Conservation (phyloP, 2,113 vertebrate species). For the Cervus canadensis region DNA sequence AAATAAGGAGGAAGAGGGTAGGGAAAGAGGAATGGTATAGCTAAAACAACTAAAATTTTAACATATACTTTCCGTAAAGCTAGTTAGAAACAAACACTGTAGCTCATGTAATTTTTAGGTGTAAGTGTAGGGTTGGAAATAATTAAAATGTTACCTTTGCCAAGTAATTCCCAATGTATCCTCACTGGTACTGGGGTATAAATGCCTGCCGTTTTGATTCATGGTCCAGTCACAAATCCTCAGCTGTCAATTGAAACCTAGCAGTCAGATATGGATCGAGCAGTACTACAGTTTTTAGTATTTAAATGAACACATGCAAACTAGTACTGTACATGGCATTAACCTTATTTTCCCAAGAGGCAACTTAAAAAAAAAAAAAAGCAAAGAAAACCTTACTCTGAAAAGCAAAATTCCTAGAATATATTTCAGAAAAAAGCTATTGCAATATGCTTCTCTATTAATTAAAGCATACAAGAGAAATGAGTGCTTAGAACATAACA, state of each 20-base stretch:
- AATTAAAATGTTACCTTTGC: conserved; percentile 99
- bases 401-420: conserved; percentile 78
- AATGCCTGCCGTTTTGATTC: conserved; percentile 99
- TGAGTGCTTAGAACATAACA: conserved; percentile 81
- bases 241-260: conserved; percentile 99
- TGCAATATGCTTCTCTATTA: conserved; percentile 77
- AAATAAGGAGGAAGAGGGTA: conserved; percentile 11
- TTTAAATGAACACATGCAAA: conserved; percentile 93
- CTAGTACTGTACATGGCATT: conserved; percentile 84
- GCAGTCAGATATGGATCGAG: conserved; percentile 99
- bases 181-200: conserved; percentile 99
- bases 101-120: conserved; percentile 82
- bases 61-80: conserved; percentile 69
- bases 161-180: conserved; percentile 99
- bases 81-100: conserved; percentile 80
- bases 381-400: conserved; percentile 76
- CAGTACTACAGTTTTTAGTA: conserved; percentile 95
- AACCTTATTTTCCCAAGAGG: conserved; percentile 81
- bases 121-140: conserved; percentile 92
- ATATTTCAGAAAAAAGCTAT: conserved; percentile 72
- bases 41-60: conserved; percentile 73
- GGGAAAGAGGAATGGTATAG: conserved; percentile 40
- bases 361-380: conserved; percentile 70
- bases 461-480: conserved; percentile 82
- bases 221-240: conserved; percentile 99